phyloP scores from a whole-genome alignment of 2,113 vertebrate species.

The Fukomys damarensis region DNA sequence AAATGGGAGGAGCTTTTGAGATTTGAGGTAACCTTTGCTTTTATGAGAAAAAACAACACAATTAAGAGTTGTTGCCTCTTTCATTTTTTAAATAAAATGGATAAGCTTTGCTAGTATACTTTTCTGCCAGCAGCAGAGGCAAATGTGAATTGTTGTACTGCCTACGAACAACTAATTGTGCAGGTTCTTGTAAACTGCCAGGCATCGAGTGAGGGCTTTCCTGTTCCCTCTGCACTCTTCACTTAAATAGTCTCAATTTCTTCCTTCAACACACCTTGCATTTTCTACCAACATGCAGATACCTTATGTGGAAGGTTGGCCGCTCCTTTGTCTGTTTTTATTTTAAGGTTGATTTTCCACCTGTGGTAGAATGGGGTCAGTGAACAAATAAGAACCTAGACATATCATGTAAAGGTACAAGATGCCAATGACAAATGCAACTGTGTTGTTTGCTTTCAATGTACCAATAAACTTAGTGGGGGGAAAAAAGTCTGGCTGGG shows the following conservation, averaged over 20 bases:
- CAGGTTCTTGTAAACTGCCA: conserved; percentile 29
- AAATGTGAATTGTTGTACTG: conserved; percentile 42
- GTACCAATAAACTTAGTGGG: too few species aligned
- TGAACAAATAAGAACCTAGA: too few species aligned
- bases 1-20: conserved; percentile 9
- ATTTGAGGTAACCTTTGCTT: conserved; percentile 52
- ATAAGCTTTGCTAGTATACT: conserved; percentile 1
- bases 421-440: too few species aligned
- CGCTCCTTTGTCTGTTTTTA: background rate
- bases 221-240: conserved; percentile 20
- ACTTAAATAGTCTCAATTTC: conserved; percentile 40
- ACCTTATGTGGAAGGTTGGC: conserved; percentile 37
- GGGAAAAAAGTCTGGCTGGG: conserved; percentile 23
- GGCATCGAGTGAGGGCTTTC: background rate
- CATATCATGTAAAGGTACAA: too few species aligned
- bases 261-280: conserved; percentile 39
- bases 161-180: conserved; percentile 43
- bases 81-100: conserved; percentile 61
- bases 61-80: conserved; percentile 43
- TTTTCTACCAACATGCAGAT: conserved; percentile 39
- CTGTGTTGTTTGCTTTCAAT: too few species aligned
- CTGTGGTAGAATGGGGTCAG: conserved; percentile 14
- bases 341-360: conserved; percentile 45
- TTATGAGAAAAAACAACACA: conserved; percentile 53
- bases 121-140: conserved; percentile 24